Base-by-base conservation (phyloP, 2,113 vertebrate genomes). In the Petroica traversi region DNA sequence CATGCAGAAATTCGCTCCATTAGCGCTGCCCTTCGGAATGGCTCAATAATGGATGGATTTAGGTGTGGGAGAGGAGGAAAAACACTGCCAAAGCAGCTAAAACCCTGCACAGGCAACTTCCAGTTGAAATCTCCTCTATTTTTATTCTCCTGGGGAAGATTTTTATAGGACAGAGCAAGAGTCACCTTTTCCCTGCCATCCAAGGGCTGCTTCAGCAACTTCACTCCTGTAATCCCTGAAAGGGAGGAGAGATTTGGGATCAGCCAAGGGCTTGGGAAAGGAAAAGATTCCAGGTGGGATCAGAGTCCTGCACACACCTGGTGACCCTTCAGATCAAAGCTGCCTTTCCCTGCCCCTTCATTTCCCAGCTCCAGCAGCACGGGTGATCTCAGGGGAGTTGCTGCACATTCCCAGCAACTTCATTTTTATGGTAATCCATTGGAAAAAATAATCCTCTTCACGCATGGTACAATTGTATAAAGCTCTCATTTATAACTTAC, bases 391-490 rank as follows among this genome's bases (percentile, higher is more conserved):
- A 46, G 69, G 77, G 89, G 85, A 95, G 84, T 45, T n/a, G n/a
- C n/a, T n/a, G n/a, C n/a, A n/a, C 89, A 62, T 89, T 91, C 92
- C 57, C 94, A 91, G 91, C 76, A 87, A 81, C 77, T 95, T 96
- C 94, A 96, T 97, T 95, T 95, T 95, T 94, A 96, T 95, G 96
- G 62, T 95, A 97, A 97, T 97, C 95, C 94, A 51, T 58, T 90
- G 94, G 95, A 95, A 96, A 96, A 94, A 97, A 89, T 93, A 97
- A 96, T 96, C 95, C 94, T 95, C 94, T 95, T 95, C 96, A 95
- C 20, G 69, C 95, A 89, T 95, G 94, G 19, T 93, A 75, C 95
- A 85, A 73, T 95, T 95, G 94, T 49, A 89, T 79, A 94, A 94
- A 95, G 94, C 81, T 80, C 94, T 95, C 94, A 82, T 96, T 96